Evolutionary conservation across 1,140 invertebrate genomes (phyloP).

Genomic region (Drosophila virilis): DNA sequence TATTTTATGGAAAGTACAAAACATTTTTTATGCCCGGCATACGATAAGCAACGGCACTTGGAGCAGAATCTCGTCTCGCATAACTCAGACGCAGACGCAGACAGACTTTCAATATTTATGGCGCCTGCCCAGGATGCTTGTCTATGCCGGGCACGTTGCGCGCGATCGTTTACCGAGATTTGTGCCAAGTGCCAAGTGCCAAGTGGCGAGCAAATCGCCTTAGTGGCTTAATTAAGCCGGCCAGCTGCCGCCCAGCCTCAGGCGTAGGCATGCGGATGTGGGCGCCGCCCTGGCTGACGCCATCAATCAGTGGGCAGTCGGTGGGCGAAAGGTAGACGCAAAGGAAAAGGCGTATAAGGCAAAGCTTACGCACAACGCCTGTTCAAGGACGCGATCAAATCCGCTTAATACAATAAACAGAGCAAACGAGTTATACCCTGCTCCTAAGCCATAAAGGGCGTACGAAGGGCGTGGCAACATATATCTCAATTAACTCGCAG

Average conservation of each 20-base stretch:
- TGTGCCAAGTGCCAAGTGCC: constrained; percentile 26
- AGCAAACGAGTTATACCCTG: constrained; percentile 25
- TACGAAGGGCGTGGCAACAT: not conserved
- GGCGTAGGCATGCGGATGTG: constrained; percentile 64
- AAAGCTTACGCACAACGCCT: constrained; percentile 41
- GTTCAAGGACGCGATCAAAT: constrained; percentile 69
- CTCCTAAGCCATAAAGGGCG: not conserved
- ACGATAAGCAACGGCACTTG: constrained; percentile 55
- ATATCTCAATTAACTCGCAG: not conserved
- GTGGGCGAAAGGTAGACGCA: constrained; percentile 2
- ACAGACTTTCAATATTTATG: constrained; percentile 55
- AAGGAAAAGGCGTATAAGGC: not conserved
- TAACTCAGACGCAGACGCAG: constrained; percentile 21
- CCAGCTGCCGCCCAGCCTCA: constrained; percentile 14
- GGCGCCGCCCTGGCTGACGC: constrained; percentile 54
- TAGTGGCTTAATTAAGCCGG: constrained; percentile 69
- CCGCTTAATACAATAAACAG: constrained; percentile 74
- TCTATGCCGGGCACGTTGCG: constrained; percentile 64
- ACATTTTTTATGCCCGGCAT: constrained; percentile 55
- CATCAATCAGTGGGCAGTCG: constrained; percentile 59
- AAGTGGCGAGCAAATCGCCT: constrained; percentile 27
- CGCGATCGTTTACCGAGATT: constrained; percentile 59
- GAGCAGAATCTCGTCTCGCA: constrained; percentile 11
- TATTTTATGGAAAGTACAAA: constrained; percentile 40
- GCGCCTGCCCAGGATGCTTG: constrained; percentile 47